Conservation (phyloP, 37 sponge, comb jelly and placozoan species). For the Beroe ovata region DNA sequence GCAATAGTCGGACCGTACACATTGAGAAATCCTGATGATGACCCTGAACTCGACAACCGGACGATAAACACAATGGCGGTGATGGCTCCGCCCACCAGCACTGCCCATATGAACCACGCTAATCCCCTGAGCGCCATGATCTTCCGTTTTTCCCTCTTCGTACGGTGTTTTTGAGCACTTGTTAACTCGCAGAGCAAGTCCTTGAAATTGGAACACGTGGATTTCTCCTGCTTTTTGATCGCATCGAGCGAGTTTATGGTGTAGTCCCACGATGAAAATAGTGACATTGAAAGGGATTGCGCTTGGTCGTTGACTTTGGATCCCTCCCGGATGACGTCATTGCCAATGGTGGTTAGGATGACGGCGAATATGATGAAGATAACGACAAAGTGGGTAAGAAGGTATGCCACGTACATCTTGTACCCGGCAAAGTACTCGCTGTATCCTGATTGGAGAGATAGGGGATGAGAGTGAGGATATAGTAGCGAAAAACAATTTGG, state of each 20-base stretch:
- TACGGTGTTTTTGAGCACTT: constrained; percentile 51
- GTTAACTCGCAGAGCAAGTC: constrained; percentile 63
- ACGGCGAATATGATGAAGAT: constrained; percentile 7
- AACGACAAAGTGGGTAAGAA: constrained; percentile 10
- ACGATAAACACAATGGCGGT: constrained; percentile 51
- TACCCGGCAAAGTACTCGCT: background rate
- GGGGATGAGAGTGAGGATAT: too few relatives aligned
- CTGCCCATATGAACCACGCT: constrained; percentile 59
- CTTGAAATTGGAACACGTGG: constrained; percentile 57
- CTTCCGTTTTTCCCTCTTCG: constrained; percentile 1
- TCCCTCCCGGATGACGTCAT: constrained; percentile 31
- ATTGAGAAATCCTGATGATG: background rate
- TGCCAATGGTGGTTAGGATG: constrained; percentile 21
- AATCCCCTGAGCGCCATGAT: constrained; percentile 7
- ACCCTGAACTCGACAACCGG: background rate
- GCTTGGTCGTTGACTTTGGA: background rate
- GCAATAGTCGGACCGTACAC: constrained; percentile 63
- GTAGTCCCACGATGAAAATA: constrained; percentile 51
- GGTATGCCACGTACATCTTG: constrained; percentile 55
- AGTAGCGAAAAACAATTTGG: too few relatives aligned
- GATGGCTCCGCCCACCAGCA: constrained; percentile 44
- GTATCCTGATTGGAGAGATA: too few relatives aligned
- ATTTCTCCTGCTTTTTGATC: constrained; percentile 41
- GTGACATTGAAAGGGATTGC: constrained; percentile 6
- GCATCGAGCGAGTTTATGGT: constrained; percentile 19